Evolutionary conservation across 2,888 invertebrate genomes (phyloP), one percentile per base, ranked within the genome.

Genomic region (Tiliacea aurago): DNA sequence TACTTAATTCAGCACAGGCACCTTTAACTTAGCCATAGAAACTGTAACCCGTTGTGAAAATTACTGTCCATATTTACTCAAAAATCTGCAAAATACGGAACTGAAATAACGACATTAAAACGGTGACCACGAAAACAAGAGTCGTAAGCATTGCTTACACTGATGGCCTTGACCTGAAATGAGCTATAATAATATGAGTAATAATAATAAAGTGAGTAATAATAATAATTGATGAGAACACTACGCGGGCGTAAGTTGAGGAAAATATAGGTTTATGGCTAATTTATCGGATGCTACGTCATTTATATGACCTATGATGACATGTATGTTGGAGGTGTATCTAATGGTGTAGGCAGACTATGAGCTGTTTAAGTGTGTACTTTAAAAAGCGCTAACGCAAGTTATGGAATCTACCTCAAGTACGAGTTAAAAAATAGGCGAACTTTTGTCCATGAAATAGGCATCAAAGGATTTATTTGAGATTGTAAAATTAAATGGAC

Each of bases 101-200:
- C 73, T 72, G 15, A 80, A 65, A 72, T 49, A 20, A 23, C n/a
- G 41, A 62, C n/a, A 47, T 63, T 41, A 79, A 56, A 61, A 73
- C 37, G 33, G 53, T 45, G 65, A 59, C 70, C 51, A 71, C 58
- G 65, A 83, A 82, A 71, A 75, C 51, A 45, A 62, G 11, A 66
- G 45, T 45, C 59, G 53, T 62, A 78, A 55, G 47, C 13, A 61
- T 55, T 65, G 28, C 64, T 59, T 78, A 70, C 58, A 66, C 23
- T 37, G 5, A 4, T 37, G 58, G 61, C 83, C 80, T 81, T 81
- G 74, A 78, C 83, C 80, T 28, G 68, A 61, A 81, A 81, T 73
- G 64, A 80, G 80, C 53, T 64, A 59, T 72, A 79, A 81, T 79
- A 78, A 78, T 67, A 70, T 83, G 80, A 83, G 67, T 80, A 78